A percentile compares a stretch with the other conserved stretches of the same genome.
phyloP scores from a whole-genome alignment of 2,797 vertebrate genomes.

The Crenuchus spilurus region DNA sequence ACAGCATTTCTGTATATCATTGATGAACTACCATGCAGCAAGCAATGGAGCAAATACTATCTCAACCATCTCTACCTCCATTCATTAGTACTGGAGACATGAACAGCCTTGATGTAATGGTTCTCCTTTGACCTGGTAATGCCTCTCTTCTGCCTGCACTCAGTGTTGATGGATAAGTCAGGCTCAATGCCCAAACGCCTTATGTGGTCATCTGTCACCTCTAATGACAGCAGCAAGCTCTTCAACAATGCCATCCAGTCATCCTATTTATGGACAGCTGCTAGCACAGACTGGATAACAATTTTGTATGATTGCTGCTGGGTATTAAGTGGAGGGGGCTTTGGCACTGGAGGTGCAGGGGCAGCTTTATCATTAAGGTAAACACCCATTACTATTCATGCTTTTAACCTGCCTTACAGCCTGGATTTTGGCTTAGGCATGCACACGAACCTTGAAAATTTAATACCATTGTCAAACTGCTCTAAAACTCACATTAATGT shows the following conservation, averaged over 20 bases:
- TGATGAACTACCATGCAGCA: neutral
- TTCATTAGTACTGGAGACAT: neutral
- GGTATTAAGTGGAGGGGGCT: constrained; percentile 34
- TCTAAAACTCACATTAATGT: neutral
- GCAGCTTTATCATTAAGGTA: constrained; percentile 36
- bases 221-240: constrained; percentile 23
- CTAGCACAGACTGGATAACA: constrained; percentile 26
- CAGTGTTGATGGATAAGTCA: constrained; percentile 21
- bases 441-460: constrained; percentile 9
- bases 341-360: constrained; percentile 15
- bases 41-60: neutral
- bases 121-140: constrained; percentile 28
- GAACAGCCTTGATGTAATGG: neutral
- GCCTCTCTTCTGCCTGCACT: constrained; percentile 1
- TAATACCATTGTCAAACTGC: constrained; percentile 1
- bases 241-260: constrained; percentile 16
- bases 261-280: constrained; percentile 37
- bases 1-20: neutral
- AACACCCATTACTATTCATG: constrained; percentile 40
- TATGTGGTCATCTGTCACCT: constrained; percentile 16
- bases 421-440: constrained; percentile 27
- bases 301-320: constrained; percentile 37
- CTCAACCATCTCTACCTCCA: neutral
- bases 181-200: constrained; percentile 22
- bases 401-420: neutral